Evolutionary conservation across 2,113 vertebrate genomes (phyloP).

Genomic region (Tricholaema leucomelas): DNA sequence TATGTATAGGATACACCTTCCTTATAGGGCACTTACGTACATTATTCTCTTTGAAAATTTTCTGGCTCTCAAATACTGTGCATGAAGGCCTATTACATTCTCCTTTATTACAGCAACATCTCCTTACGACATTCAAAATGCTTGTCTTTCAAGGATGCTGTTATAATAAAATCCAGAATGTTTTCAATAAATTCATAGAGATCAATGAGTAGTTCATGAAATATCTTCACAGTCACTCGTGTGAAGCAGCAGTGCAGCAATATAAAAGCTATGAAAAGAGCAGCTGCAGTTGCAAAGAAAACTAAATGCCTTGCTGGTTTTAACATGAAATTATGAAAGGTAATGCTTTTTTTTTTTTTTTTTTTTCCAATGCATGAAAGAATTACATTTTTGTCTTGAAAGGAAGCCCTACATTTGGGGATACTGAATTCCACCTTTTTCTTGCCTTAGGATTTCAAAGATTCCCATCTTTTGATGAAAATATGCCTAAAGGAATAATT

Average conservation of each 20-base stretch:
- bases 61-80: slow-evolving; percentile 25
- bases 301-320: neutral
- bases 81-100: slow-evolving; percentile 15
- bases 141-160: slow-evolving; percentile 56
- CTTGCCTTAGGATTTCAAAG: slow-evolving; percentile 23
- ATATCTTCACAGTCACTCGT: slow-evolving; percentile 9
- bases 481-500: slow-evolving; percentile 27
- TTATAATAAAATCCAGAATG: slow-evolving; percentile 36
- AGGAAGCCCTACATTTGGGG: neutral
- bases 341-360: too few relatives aligned
- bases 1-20: slow-evolving; percentile 48
- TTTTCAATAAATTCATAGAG: slow-evolving; percentile 57
- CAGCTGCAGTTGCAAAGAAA: neutral
- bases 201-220: slow-evolving; percentile 52
- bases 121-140: slow-evolving; percentile 50
- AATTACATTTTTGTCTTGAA: neutral
- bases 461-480: slow-evolving; percentile 44
- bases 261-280: neutral
- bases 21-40: neutral
- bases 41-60: slow-evolving; percentile 64
- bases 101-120: slow-evolving; percentile 45
- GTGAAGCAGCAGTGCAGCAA: neutral
- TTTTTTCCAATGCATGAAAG: neutral
- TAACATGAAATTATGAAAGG: neutral
- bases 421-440: neutral